phyloP scores from a whole-genome alignment of 2,888 invertebrate genomes.

The Beris chalybata region DNA sequence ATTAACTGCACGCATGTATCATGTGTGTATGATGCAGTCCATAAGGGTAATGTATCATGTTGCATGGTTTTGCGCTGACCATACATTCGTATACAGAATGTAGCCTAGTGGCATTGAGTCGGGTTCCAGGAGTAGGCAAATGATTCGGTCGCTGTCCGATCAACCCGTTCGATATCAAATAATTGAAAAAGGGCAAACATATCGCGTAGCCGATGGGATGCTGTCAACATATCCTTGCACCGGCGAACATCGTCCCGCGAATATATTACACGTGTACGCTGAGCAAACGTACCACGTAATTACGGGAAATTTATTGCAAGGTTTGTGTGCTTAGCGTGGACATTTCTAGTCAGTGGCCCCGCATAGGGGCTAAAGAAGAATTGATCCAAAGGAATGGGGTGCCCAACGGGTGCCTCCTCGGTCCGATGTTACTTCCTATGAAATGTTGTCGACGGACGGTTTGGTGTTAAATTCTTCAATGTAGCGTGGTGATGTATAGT shows the following conservation, averaged over 20 bases:
- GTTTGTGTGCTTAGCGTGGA: conserved; percentile 33
- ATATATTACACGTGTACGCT: conserved; percentile 31
- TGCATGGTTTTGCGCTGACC: too few relatives aligned
- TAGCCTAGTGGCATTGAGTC: too few relatives aligned
- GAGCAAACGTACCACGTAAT: conserved; percentile 33
- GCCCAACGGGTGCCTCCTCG: neutral
- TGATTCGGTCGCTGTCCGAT: too few relatives aligned
- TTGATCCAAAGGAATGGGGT: neutral
- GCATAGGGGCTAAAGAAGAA: neutral
- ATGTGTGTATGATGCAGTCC: too few relatives aligned
- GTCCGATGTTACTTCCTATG: neutral
- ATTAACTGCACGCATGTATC: too few relatives aligned
- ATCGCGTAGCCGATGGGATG: conserved; percentile 1
- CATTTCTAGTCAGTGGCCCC: conserved; percentile 22
- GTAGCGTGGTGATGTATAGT: neutral
- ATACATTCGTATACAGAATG: too few relatives aligned
- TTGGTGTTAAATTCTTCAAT: neutral
- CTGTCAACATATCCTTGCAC: conserved; percentile 34
- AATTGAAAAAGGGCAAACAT: conserved; percentile 23
- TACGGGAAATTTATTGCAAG: conserved; percentile 35
- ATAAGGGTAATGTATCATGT: too few relatives aligned
- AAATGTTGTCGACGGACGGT: neutral
- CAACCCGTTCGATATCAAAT: neutral
- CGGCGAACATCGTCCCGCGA: conserved; percentile 21
- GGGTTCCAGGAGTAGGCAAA: too few relatives aligned